These are phyloP conservation scores for Bothrops jararaca DNA, from an alignment of 2,113 vertebrate species.

Conservation along the genomic window DNA sequence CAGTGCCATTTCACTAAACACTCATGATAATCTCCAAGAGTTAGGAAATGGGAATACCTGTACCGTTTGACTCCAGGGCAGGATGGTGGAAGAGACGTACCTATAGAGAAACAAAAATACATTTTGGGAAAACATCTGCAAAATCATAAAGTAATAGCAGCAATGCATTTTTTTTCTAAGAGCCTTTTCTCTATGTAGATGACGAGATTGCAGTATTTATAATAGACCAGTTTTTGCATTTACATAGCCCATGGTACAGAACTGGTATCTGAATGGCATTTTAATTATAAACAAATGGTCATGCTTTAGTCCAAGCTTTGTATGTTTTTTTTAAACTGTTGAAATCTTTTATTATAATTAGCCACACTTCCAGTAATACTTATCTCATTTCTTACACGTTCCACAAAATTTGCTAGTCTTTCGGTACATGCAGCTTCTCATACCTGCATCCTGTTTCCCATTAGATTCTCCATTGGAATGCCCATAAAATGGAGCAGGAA, in stretches of 20 bases:
- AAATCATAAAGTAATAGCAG: background rate
- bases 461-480: background rate
- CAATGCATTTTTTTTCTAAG: background rate
- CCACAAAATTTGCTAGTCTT: background rate
- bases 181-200: background rate
- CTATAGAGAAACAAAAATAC: background rate
- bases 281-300: background rate
- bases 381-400: background rate
- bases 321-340: background rate
- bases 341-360: background rate
- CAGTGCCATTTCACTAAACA: background rate
- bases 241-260: background rate
- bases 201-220: background rate
- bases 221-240: background rate
- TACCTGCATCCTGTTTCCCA: conserved; percentile 15
- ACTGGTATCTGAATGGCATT: background rate
- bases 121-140: background rate
- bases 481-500: background rate
- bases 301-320: background rate
- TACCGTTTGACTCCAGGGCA: conserved; percentile 18
- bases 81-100: background rate
- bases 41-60: conserved; percentile 7
- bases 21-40: background rate
- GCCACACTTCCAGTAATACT: background rate
- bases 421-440: background rate